Evolutionary conservation across 2,888 invertebrate species (phyloP).

Genomic region (Aproaerema taeniolella): DNA sequence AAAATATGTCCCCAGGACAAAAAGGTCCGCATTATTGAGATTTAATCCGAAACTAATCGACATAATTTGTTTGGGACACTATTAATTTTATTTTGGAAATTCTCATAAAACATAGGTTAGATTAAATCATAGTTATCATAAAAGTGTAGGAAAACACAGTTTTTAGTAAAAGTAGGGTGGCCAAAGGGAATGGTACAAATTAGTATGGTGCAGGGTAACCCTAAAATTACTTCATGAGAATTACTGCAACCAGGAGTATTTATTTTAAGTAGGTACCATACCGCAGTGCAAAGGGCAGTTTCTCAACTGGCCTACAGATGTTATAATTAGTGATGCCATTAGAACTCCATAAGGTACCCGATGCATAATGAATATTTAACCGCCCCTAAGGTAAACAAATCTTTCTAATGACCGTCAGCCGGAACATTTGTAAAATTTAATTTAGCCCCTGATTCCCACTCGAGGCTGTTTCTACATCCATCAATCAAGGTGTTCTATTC

Average conservation of each 20-base stretch:
- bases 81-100: slow-evolving; percentile 38
- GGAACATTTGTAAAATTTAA: slow-evolving; percentile 33
- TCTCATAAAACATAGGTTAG: slow-evolving; percentile 15
- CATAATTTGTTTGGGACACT: slow-evolving; percentile 45
- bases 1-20: slow-evolving; percentile 46
- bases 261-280: too few species aligned
- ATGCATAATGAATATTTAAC: slow-evolving; percentile 23
- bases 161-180: too few species aligned
- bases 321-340: slow-evolving; percentile 3
- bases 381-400: slow-evolving; percentile 43
- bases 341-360: slow-evolving; percentile 10
- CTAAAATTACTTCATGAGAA: too few species aligned
- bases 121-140: slow-evolving; percentile 5
- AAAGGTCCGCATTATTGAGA: slow-evolving; percentile 50
- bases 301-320: too few species aligned
- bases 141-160: not conserved
- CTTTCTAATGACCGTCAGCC: slow-evolving; percentile 33
- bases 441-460: slow-evolving; percentile 37
- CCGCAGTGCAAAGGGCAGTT: too few species aligned
- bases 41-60: slow-evolving; percentile 66
- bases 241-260: too few species aligned
- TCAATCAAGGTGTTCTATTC: slow-evolving; percentile 51
- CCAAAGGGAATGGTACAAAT: too few species aligned
- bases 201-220: too few species aligned
- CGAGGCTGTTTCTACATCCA: slow-evolving; percentile 38